Percentiles rank a stretch among this genome's conserved stretches.
Evolutionary conservation across 2,113 vertebrate species (phyloP).

Genomic region (Nymphicus hollandicus): DNA sequence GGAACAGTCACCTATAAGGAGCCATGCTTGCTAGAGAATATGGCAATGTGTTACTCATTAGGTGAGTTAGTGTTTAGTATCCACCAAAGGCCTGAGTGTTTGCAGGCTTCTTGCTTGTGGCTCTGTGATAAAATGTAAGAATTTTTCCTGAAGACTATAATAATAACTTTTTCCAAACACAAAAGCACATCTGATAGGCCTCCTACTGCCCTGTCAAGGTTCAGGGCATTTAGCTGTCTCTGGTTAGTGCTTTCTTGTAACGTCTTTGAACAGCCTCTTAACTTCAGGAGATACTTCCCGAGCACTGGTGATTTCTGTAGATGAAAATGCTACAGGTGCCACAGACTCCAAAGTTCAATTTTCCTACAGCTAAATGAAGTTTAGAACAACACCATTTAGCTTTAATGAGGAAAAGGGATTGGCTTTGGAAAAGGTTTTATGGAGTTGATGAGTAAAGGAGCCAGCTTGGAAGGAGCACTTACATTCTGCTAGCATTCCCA

Average conservation of each 20-base stretch:
- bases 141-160: background rate
- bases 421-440: background rate
- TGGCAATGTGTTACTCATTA: background rate
- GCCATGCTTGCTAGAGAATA: background rate
- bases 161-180: background rate
- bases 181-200: background rate
- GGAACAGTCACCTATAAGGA: background rate
- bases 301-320: background rate
- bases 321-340: background rate
- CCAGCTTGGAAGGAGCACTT: slow-evolving; percentile 39
- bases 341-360: background rate
- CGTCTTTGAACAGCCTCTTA: background rate
- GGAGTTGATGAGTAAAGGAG: background rate
- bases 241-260: background rate
- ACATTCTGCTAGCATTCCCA: slow-evolving; percentile 96
- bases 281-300: background rate
- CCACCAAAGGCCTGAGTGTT: background rate
- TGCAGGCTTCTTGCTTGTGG: background rate
- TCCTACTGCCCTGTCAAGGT: background rate
- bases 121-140: background rate
- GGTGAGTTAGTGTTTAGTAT: background rate
- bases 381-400: background rate
- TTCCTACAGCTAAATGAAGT: background rate
- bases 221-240: background rate
- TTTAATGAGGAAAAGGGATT: background rate